phyloP scores from a whole-genome alignment of 2,113 vertebrate genomes.

The Bubo bubo region DNA sequence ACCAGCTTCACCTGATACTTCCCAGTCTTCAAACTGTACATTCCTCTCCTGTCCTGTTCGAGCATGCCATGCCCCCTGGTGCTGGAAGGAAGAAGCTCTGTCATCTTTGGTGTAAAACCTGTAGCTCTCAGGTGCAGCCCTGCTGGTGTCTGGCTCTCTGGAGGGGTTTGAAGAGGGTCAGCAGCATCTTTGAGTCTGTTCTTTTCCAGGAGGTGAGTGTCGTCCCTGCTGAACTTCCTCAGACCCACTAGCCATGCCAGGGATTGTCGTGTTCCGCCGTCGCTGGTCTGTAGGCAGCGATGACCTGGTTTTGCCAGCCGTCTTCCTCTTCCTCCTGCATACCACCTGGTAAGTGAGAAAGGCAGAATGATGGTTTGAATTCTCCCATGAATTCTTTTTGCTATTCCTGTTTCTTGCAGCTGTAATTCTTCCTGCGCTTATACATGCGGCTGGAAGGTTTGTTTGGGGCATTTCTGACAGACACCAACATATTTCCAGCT shows the following conservation, averaged over 20 bases:
- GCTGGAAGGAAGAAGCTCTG: background rate
- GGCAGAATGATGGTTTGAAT: background rate
- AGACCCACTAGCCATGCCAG: slow-evolving; percentile 86
- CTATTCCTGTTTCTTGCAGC: background rate
- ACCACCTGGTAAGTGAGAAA: slow-evolving; percentile 88
- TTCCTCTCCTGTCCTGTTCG: background rate
- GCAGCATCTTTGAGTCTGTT: background rate
- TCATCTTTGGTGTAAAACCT: background rate
- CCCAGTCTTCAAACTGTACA: background rate
- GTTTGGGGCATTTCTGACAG: background rate
- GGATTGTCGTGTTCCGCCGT: slow-evolving; percentile 98
- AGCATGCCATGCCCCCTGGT: background rate
- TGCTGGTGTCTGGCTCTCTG: background rate
- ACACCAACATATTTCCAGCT: background rate
- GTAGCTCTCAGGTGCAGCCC: background rate
- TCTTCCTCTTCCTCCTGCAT: slow-evolving; percentile 97
- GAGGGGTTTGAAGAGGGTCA: background rate
- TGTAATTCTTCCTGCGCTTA: background rate
- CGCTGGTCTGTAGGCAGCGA: slow-evolving; percentile 99
- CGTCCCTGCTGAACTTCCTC: slow-evolving; percentile 66
- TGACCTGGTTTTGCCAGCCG: slow-evolving; percentile 97
- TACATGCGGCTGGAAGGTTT: background rate
- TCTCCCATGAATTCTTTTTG: background rate
- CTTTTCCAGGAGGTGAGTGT: slow-evolving; percentile 69
- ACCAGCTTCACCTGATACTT: background rate